A percentile compares a stretch with the other conserved stretches of the same genome.
These are phyloP conservation scores for Drosophila punjabiensis DNA, from an alignment of 1,140 invertebrate species.

Conservation along the genomic window DNA sequence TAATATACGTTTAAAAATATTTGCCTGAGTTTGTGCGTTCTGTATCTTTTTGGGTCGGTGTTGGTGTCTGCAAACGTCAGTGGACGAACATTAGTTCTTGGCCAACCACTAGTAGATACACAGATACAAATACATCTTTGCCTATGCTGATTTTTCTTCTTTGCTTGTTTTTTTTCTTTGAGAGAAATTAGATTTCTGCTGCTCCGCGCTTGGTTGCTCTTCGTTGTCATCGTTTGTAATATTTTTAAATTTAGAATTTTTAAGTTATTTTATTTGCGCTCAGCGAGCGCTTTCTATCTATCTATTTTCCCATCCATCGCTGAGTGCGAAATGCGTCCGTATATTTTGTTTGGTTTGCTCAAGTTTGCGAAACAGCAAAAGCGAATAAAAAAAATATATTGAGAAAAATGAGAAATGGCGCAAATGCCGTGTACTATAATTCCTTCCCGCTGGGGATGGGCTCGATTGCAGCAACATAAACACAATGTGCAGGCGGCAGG, in stretches of 20 bases:
- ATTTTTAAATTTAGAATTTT: conserved; percentile 83
- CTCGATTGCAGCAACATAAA: too few relatives aligned
- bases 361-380: conserved; percentile 58
- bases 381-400: neutral
- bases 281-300: conserved; percentile 59
- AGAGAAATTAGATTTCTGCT: conserved; percentile 51
- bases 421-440: too few relatives aligned
- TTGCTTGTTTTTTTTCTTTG: conserved; percentile 28
- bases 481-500: too few relatives aligned
- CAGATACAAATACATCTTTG: conserved; percentile 42
- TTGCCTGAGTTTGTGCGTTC: conserved; percentile 76
- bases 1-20: conserved; percentile 57
- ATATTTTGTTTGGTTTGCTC: conserved; percentile 71
- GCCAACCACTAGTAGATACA: conserved; percentile 51
- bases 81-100: conserved; percentile 60
- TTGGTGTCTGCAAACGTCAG: conserved; percentile 72
- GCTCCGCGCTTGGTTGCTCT: conserved; percentile 64
- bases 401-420: too few relatives aligned
- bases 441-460: too few relatives aligned
- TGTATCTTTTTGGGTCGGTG: conserved; percentile 43
- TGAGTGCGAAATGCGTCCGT: conserved; percentile 37
- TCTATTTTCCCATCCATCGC: conserved; percentile 17
- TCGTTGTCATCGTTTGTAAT: conserved; percentile 83
- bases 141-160: conserved; percentile 40
- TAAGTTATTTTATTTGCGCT: conserved; percentile 81